Conservation (phyloP, 2,888 invertebrate species). For the Anorthoa munda region DNA sequence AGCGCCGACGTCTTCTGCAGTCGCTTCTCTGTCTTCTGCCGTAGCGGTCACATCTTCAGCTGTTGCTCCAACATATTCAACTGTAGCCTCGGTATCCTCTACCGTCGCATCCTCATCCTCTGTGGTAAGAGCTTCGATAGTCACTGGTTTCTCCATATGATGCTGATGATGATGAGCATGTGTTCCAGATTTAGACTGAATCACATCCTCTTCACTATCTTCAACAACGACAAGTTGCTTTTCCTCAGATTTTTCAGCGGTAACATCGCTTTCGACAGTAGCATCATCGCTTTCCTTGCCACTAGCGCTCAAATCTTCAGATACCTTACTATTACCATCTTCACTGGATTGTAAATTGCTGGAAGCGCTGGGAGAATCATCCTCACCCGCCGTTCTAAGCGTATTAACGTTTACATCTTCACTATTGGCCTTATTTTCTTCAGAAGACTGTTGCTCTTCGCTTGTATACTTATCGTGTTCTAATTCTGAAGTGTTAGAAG, state of each 20-base stretch:
- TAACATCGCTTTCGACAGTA: constrained; percentile 22
- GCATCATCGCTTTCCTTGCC: constrained; percentile 31
- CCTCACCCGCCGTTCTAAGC: neutral
- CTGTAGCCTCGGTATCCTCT: neutral
- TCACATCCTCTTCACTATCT: constrained; percentile 25
- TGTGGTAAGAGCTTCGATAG: neutral
- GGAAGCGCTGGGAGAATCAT: constrained; percentile 22
- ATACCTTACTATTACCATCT: constrained; percentile 7
- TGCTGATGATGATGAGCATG: neutral
- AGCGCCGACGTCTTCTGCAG: neutral
- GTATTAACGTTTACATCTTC: constrained; percentile 18
- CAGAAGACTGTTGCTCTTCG: constrained; percentile 46
- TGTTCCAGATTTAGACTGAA: neutral
- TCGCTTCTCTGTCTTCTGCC: neutral
- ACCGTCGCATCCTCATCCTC: constrained; percentile 5
- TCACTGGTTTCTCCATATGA: neutral
- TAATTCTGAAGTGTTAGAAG: constrained; percentile 32
- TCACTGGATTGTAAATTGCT: constrained; percentile 35
- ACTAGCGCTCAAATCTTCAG: constrained; percentile 21
- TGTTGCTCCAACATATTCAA: neutral
- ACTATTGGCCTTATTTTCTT: constrained; percentile 27
- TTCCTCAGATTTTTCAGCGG: constrained; percentile 18
- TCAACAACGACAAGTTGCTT: constrained; percentile 20
- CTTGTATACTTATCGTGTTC: constrained; percentile 52
- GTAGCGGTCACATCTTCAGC: constrained; percentile 1